Conservation (phyloP, 2,888 invertebrate genomes). For the Parthenolecanium corni region DNA sequence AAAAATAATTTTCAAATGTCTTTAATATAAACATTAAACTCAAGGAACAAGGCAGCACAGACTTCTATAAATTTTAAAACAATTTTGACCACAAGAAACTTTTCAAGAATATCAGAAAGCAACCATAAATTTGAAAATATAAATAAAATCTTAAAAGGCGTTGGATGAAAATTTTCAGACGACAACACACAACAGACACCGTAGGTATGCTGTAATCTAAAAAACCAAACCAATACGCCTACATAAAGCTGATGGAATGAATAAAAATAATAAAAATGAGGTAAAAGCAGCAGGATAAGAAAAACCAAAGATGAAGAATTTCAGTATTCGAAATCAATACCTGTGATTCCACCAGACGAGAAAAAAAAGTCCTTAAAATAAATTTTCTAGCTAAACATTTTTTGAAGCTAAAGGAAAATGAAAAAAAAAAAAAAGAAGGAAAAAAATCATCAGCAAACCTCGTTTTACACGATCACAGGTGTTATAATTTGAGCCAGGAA, state of each 20-base stretch:
- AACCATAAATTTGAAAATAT: no score
- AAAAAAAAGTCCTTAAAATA: neutral
- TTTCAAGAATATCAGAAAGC: no score
- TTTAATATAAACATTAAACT: no score
- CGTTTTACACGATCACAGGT: constrained; percentile 88
- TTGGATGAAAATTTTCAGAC: no score
- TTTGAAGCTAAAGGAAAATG: neutral
- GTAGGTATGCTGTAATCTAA: no score
- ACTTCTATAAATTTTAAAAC: no score
- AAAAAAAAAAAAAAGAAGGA: neutral
- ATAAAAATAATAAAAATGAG: neutral
- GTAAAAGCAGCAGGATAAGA: neutral
- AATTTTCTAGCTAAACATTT: neutral
- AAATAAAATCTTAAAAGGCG: no score
- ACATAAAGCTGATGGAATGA: neutral
- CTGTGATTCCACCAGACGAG: neutral
- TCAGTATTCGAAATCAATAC: neutral
- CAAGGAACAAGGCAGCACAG: no score
- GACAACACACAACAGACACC: no score
- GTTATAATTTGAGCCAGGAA: constrained; percentile 85
- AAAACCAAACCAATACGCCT: no score
- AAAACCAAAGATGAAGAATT: neutral
- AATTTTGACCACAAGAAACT: no score
- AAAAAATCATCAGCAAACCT: constrained; percentile 49
- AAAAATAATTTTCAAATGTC: no score